Base-by-base conservation (phyloP, 2,113 vertebrate species). In the Narcine bancroftii region DNA sequence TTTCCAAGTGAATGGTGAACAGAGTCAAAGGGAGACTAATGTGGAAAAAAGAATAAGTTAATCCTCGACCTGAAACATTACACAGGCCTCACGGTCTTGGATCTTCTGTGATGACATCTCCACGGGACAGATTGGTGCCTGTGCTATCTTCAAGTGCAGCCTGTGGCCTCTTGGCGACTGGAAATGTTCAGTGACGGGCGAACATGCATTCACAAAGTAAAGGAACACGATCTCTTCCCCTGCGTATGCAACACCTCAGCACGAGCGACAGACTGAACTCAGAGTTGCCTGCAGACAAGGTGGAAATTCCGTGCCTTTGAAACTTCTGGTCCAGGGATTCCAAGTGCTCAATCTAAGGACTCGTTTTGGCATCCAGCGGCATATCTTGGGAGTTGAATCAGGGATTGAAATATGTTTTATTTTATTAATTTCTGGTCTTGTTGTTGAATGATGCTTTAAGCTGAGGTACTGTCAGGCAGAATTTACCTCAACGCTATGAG, bases 361-460 rank as follows among this genome's bases (percentile, higher is more conserved):
- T 33, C 17, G 47, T 87, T 56, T 60, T 60, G 81, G 81, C 50
- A 60, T 87, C n/a, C n/a, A 87, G 47, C 79, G 36, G n/a, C 81
- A 36, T 19, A n/a, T 87, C 53, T 60, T n/a, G 50, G 50, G 81
- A 36, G 53, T 21, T 36, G 50, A 60, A 87, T 87, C 81, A 87
- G 81, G 81, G 81, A 87, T 87, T 87, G 81, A 87, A 87, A 60
- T 87, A 53, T 56, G 76, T 79, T 79, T 29, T 26, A n/a, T 83
- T 85, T 60, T 60, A 36, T 87, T 60, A 19, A 87, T 7, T 60
- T 87, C 36, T 87, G 81, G 53, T 87, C 56, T 60, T 87, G 33
- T 87, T 60, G 50, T 56, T 36, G 81, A 87, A 36, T 0, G 7
- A 36, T 36, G 33, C 15, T 47, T 56, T 21, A 11, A n/a, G 33